Percentiles rank a stretch among this genome's conserved stretches.
phyloP scores from a whole-genome alignment of 2,888 invertebrate species.

The Xylophagus ater region DNA sequence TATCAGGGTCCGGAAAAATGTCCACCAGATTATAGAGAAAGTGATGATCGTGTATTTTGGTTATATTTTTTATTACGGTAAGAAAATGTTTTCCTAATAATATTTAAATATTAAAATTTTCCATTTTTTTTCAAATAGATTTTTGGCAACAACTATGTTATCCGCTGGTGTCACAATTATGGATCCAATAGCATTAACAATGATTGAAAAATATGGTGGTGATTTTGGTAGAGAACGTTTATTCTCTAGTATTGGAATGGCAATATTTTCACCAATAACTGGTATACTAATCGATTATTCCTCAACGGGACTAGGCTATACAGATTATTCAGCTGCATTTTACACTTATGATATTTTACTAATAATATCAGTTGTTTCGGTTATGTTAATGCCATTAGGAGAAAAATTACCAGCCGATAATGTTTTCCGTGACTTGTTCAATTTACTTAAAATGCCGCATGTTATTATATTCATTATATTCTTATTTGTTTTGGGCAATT shows the following conservation, averaged over 20 bases:
- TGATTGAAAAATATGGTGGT: conserved; percentile 74
- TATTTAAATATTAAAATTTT: neutral
- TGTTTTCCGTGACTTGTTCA: conserved; percentile 60
- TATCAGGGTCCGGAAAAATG: conserved; percentile 66
- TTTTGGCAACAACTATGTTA: conserved; percentile 69
- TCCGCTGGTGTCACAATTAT: conserved; percentile 78
- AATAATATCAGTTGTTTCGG: conserved; percentile 58
- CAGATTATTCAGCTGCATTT: conserved; percentile 81
- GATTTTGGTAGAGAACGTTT: conserved; percentile 71
- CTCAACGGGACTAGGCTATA: conserved; percentile 51
- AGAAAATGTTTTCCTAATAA: conserved; percentile 14
- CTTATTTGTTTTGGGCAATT: conserved; percentile 69
- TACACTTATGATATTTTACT: conserved; percentile 67
- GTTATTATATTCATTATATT: conserved; percentile 71
- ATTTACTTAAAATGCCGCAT: conserved; percentile 65
- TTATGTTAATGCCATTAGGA: conserved; percentile 66
- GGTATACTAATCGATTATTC: conserved; percentile 62
- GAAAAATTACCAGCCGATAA: conserved; percentile 68
- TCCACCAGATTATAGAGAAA: conserved; percentile 68
- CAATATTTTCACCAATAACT: conserved; percentile 68
- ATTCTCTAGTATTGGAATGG: conserved; percentile 73
- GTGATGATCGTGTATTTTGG: conserved; percentile 69
- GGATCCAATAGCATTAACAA: conserved; percentile 77
- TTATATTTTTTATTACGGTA: conserved; percentile 59
- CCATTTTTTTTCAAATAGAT: conserved; percentile 35